Percentiles rank a stretch among this genome's conserved stretches.
phyloP scores from a whole-genome alignment of 2,888 invertebrate species.

The Petrolisthes manimaculis region DNA sequence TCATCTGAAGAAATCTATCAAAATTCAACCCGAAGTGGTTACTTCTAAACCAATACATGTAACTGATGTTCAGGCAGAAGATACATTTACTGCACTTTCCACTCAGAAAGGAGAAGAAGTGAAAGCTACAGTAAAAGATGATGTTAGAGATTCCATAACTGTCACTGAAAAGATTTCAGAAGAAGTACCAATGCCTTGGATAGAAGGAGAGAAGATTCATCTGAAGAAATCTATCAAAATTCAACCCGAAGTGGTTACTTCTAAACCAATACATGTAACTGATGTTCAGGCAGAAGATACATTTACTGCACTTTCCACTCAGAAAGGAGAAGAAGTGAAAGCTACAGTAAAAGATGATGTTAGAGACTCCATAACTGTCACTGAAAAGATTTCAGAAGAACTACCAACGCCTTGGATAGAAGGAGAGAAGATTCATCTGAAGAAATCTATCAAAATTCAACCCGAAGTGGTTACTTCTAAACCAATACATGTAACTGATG shows the following conservation, averaged over 20 bases:
- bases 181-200: conserved; percentile 12
- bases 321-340: conserved; percentile 22
- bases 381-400: conserved; percentile 43
- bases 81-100: background rate
- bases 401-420: conserved; percentile 28
- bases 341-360: conserved; percentile 44
- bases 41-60: background rate
- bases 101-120: conserved; percentile 11
- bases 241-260: conserved; percentile 62
- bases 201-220: conserved; percentile 7
- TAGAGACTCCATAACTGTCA: conserved; percentile 33
- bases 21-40: conserved; percentile 10
- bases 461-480: conserved; percentile 38
- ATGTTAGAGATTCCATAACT: too few species aligned
- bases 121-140: background rate
- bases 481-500: conserved; percentile 36
- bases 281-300: conserved; percentile 70
- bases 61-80: conserved; percentile 11
- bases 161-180: background rate
- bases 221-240: conserved; percentile 22
- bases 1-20: background rate
- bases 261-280: conserved; percentile 57
- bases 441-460: conserved; percentile 28
- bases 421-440: conserved; percentile 45
- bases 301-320: conserved; percentile 17